Conservation (phyloP, 2,797 vertebrate genomes). For the Danio jaintianensis region DNA sequence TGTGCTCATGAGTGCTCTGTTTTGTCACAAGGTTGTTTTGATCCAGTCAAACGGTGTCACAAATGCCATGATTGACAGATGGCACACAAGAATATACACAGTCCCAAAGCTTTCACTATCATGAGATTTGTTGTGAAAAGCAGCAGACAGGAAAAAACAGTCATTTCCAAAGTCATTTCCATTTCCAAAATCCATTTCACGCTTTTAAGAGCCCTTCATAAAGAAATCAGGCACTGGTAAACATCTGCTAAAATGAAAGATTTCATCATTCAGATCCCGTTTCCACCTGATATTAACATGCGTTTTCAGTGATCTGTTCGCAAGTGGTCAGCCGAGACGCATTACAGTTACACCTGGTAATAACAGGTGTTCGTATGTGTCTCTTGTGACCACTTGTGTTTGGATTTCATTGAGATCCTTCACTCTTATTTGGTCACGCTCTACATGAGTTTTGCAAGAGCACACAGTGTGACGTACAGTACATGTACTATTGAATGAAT, state of each 20-base stretch:
- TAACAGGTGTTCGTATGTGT: too few relatives aligned
- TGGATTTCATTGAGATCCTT: too few relatives aligned
- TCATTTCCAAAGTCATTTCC: neutral
- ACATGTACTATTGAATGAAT: too few relatives aligned
- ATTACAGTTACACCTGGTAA: neutral
- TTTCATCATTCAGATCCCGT: neutral
- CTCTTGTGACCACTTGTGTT: too few relatives aligned
- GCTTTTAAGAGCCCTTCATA: neutral
- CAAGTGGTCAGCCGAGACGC: neutral
- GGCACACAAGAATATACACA: neutral
- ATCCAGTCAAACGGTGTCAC: neutral
- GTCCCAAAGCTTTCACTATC: neutral
- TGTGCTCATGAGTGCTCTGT: neutral
- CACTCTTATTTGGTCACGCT: too few relatives aligned
- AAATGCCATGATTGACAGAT: neutral
- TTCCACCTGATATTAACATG: too few relatives aligned
- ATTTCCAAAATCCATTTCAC: slow-evolving; percentile 28
- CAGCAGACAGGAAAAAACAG: slow-evolving; percentile 5
- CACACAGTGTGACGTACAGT: too few relatives aligned
- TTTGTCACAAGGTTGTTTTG: neutral
- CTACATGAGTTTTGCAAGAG: too few relatives aligned
- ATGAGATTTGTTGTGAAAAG: slow-evolving; percentile 2
- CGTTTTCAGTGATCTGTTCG: neutral
- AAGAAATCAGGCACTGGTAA: slow-evolving; percentile 24
- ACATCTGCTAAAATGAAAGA: slow-evolving; percentile 20